Base-by-base conservation (phyloP, 2,797 vertebrate species). In the Orestias chungarensis region DNA sequence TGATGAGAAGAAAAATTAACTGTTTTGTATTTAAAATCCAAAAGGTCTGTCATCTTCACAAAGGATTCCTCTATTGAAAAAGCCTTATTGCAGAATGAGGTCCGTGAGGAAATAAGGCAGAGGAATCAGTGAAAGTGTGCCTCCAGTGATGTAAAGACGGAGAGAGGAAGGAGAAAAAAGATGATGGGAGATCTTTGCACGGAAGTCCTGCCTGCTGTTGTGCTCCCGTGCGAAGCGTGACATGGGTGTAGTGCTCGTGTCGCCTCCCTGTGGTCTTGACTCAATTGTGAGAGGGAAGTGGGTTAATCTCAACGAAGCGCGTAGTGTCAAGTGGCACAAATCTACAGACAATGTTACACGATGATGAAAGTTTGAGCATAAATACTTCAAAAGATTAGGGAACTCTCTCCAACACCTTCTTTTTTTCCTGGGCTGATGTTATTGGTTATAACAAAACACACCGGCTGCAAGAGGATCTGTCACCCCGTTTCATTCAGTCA, bases 201-300 rank as follows among this genome's bases (percentile, higher is more conserved):
- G 71, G 54, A 25, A 66, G 66, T 69, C 55, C 66, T 43, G 15
- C 57, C 83, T 42, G 64, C 75, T 73, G 81, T 59, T 46, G 47
- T 70, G 64, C 40, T 74, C 46, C 50, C 66, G 12, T 52, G 49
- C 23, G 27, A 71, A 64, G 67, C 71, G 25, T 27, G 35, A 49
- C 71, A 7, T 65, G 80, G 81, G 76, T 68, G 80, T 75, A 64
- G 64, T 18, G 66, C 72, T 78, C 14, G 27, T 85, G 85, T 85
- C 83, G 89, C 82, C 46, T 89, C 84, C 86, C 83, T 71, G 81
- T 80, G 79, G 87, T 81, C 76, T 64, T 50, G 65, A 68, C 71
- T 70, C 76, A 61, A 18, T 4, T 10, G 52, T 46, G 50, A 54
- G 66, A 74, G 66, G 78, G 59, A 86, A 83, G 59, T 88, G 79